Conservation (phyloP, 1,140 invertebrate genomes). For the Bombus terrestris region DNA sequence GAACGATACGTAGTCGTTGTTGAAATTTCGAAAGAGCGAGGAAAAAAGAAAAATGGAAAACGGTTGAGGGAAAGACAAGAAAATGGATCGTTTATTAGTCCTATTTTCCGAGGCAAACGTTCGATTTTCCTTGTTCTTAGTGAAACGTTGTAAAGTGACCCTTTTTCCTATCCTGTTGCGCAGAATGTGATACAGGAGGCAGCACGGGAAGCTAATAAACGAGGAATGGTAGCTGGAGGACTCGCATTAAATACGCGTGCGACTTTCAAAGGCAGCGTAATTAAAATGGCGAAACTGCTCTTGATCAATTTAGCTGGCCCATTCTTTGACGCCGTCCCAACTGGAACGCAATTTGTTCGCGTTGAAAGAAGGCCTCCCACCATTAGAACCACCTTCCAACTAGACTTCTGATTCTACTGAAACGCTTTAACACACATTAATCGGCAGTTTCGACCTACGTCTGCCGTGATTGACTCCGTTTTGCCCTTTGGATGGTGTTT, state of each 20-base stretch:
- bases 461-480: too few relatives aligned
- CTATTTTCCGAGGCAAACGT: background rate
- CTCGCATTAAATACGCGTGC: constrained; percentile 32
- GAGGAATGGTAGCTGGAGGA: background rate
- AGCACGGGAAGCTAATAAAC: constrained; percentile 30
- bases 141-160: background rate
- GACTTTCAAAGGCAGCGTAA: constrained; percentile 24
- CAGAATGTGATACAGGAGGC: too few relatives aligned
- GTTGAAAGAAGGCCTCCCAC: background rate
- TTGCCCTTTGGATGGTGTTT: background rate
- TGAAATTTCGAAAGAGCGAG: background rate
- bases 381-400: constrained; percentile 4
- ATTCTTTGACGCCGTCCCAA: constrained; percentile 14
- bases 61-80: background rate
- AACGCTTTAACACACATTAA: background rate
- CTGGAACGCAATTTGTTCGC: constrained; percentile 15
- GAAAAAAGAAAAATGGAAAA: background rate
- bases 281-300: constrained; percentile 42
- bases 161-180: background rate
- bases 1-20: background rate
- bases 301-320: constrained; percentile 34
- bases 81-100: constrained; percentile 18
- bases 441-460: background rate
- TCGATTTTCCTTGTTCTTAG: constrained; percentile 13
- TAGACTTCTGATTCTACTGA: background rate